Percentiles rank a stretch among this genome's conserved stretches.
Evolutionary conservation across 2,113 vertebrate genomes (phyloP).

Genomic region (Menura novaehollandiae): DNA sequence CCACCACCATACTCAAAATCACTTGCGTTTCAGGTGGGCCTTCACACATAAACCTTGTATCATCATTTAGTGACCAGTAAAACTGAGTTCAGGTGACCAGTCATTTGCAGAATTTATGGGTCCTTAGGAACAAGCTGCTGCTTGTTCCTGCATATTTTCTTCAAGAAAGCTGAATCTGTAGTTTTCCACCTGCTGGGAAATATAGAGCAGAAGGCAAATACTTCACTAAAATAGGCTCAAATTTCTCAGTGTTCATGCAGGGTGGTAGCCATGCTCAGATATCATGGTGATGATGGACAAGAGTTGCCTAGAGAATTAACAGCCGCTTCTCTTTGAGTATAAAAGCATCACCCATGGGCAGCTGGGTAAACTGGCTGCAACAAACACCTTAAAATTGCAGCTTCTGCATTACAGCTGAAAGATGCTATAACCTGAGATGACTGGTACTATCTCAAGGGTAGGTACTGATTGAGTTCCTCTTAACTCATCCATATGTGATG

Average conservation of each 20-base stretch:
- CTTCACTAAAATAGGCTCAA: not conserved
- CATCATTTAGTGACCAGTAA: not conserved
- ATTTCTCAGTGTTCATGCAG: not conserved
- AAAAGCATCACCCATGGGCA: not conserved
- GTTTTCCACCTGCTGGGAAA: not conserved
- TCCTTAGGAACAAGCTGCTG: not conserved
- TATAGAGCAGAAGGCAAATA: not conserved
- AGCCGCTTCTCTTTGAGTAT: not conserved
- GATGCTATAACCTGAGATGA: not conserved
- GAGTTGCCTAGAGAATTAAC: not conserved
- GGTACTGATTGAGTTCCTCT: not conserved
- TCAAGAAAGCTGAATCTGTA: not conserved
- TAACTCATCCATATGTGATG: not conserved
- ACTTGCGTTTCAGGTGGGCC: not conserved
- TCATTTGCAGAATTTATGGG: not conserved
- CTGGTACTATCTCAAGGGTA: not conserved
- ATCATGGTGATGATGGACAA: not conserved
- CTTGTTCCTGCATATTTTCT: not conserved
- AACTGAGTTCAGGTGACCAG: not conserved
- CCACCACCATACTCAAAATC: not conserved
- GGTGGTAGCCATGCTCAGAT: not conserved
- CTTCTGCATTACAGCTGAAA: not conserved
- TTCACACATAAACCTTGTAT: not conserved
- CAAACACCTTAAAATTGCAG: not conserved
- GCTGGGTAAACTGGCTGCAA: not conserved